These are phyloP conservation scores for Pardalotus punctatus DNA, from an alignment of 2,113 vertebrate genomes.

Conservation along the genomic window DNA sequence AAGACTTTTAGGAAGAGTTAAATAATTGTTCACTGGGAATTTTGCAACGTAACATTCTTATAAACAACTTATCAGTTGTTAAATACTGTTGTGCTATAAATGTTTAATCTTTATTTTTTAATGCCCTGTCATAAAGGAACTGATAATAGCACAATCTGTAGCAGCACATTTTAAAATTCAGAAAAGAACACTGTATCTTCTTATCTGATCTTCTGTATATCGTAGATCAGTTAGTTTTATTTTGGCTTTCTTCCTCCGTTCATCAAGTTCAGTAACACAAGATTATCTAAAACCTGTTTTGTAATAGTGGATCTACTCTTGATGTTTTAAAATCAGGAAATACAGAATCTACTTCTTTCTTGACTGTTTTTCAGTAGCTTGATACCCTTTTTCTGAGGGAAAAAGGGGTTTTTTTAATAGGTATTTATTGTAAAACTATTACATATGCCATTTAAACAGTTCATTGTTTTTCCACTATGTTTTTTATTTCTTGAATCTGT, in stretches of 20 bases:
- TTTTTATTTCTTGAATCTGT: neutral
- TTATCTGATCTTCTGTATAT: neutral
- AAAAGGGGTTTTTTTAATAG: neutral
- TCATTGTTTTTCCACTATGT: neutral
- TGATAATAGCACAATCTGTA: neutral
- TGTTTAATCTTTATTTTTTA: neutral
- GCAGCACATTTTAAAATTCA: conserved; percentile 17
- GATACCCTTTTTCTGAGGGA: neutral
- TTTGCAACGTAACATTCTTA: neutral
- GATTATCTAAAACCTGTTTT: neutral
- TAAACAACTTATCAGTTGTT: neutral
- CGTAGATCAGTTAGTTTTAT: neutral
- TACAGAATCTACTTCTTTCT: neutral
- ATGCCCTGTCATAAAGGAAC: neutral
- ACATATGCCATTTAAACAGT: neutral
- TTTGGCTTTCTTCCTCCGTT: neutral
- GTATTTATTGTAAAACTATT: neutral
- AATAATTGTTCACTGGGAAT: neutral
- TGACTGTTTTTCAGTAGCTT: neutral
- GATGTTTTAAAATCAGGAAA: neutral
- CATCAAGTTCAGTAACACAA: neutral
- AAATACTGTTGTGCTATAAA: neutral
- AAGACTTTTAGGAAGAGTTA: neutral
- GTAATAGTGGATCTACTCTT: neutral
- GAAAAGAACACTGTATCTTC: neutral